These are phyloP conservation scores for Premnoplex brunnescens DNA, from an alignment of 2,797 vertebrate genomes.

Conservation along the genomic window DNA sequence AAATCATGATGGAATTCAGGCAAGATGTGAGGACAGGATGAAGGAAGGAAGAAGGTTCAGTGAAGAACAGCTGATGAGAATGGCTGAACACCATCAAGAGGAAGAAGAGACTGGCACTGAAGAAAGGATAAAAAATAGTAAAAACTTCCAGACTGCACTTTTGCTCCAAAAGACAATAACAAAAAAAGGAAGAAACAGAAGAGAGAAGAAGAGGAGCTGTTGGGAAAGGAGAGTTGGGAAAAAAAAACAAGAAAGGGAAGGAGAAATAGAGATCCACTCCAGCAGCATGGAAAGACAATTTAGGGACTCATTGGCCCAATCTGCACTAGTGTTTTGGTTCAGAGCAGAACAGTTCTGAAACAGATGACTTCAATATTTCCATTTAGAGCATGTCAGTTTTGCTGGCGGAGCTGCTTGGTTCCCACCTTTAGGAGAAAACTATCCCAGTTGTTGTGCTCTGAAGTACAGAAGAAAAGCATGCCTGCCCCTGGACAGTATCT, in stretches of 20 bases:
- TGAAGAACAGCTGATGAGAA: background rate
- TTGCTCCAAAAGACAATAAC: background rate
- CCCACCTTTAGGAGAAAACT: background rate
- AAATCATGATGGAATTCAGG: conserved; percentile 13
- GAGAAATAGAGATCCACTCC: background rate
- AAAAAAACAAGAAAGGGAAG: background rate
- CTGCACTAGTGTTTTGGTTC: background rate
- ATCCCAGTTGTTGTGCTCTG: background rate
- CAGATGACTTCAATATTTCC: background rate
- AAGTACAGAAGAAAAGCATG: background rate
- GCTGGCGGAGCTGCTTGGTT: background rate
- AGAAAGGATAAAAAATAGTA: background rate
- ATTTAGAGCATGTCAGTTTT: background rate
- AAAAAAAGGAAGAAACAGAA: background rate
- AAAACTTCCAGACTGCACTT: background rate
- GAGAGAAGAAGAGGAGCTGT: background rate
- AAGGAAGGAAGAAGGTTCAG: background rate
- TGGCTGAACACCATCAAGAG: background rate
- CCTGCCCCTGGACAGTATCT: background rate
- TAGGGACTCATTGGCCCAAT: background rate
- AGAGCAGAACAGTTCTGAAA: background rate
- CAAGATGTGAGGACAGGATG: background rate
- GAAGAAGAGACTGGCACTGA: background rate
- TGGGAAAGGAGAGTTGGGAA: background rate
- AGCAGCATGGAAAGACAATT: background rate